phyloP scores from a whole-genome alignment of 2,797 vertebrate species.

The Poecile montanus region DNA sequence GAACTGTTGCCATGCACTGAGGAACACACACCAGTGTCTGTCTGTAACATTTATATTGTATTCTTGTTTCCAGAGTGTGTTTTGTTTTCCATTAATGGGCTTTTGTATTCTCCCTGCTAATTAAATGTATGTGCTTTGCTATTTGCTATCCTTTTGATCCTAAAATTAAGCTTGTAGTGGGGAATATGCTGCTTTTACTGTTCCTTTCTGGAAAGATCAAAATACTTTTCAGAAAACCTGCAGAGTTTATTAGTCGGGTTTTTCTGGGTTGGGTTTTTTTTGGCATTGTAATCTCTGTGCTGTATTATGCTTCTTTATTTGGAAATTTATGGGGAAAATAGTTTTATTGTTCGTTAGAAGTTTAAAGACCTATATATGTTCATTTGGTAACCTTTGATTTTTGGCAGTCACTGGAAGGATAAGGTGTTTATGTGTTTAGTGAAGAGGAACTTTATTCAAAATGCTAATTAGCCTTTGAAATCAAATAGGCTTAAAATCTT shows the following conservation, averaged over 20 bases:
- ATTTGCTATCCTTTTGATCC: background rate
- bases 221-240: background rate
- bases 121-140: background rate
- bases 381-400: background rate
- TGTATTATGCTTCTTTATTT: background rate
- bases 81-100: background rate
- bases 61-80: background rate
- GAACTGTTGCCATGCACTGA: background rate
- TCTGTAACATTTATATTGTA: background rate
- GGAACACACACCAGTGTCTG: background rate
- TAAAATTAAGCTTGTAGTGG: background rate
- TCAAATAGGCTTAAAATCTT: background rate
- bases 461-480: background rate
- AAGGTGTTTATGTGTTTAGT: background rate
- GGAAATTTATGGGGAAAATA: background rate
- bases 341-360: background rate
- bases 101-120: background rate
- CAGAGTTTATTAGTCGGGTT: background rate
- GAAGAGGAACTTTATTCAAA: conserved; percentile 7
- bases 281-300: background rate
- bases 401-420: background rate
- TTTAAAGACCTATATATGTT: background rate
- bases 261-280: background rate
- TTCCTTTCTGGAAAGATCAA: background rate
- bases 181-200: background rate